phyloP scores from a whole-genome alignment of 2,113 vertebrate genomes.

The Nannobrachium achirus region DNA sequence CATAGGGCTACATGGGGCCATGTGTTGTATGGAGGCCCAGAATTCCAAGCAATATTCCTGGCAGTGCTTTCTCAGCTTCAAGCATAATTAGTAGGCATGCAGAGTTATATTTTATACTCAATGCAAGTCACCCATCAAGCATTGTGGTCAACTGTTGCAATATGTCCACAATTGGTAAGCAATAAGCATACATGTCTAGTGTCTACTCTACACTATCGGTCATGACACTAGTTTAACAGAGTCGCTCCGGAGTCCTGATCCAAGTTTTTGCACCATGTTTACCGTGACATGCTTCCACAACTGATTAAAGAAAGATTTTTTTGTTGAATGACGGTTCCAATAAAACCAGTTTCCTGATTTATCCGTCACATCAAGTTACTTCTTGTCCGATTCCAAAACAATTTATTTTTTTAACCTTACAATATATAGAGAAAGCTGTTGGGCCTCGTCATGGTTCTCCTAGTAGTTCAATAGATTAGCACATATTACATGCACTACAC shows the following conservation, averaged over 20 bases:
- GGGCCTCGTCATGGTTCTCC: neutral
- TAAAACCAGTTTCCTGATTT: neutral
- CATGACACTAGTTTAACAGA: no score
- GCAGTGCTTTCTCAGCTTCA: no score
- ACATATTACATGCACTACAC: neutral
- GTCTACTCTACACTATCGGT: no score
- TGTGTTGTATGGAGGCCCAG: neutral
- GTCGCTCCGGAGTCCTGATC: neutral
- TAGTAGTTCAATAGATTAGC: no score
- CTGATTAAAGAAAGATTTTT: neutral
- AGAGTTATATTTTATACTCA: no score
- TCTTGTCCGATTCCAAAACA: neutral
- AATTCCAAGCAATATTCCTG: neutral
- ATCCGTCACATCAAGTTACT: constrained; percentile 8
- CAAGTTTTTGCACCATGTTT: constrained; percentile 27
- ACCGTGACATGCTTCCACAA: constrained; percentile 4
- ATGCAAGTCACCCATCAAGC: no score
- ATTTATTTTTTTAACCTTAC: neutral
- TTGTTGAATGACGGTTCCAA: constrained; percentile 7
- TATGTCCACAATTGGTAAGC: no score
- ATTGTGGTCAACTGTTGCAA: no score
- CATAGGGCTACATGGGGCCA: neutral
- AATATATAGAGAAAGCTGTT: neutral
- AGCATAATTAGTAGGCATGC: no score
- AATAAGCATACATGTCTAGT: no score